Percentiles rank a stretch among this genome's conserved stretches.
Evolutionary conservation across 2,113 vertebrate genomes (phyloP).

Genomic region (Rutilus rutilus): DNA sequence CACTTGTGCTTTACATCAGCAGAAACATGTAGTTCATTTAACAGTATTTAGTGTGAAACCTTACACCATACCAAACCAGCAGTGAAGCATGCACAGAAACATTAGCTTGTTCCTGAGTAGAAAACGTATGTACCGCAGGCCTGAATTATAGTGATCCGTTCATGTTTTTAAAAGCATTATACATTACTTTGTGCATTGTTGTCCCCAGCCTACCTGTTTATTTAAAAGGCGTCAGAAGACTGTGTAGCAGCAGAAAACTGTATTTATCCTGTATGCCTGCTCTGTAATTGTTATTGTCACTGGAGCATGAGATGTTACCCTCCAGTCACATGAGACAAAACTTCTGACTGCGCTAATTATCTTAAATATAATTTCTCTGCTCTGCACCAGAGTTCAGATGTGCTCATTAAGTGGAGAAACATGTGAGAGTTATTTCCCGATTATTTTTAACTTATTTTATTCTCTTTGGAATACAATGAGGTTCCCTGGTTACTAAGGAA

Average conservation of each 20-base stretch:
- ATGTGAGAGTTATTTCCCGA: slow-evolving; percentile 9
- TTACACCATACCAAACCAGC: not conserved
- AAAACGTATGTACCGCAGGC: not conserved
- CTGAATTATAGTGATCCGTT: not conserved
- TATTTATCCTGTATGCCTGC: not conserved
- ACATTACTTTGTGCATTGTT: not conserved
- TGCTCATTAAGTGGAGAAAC: not conserved
- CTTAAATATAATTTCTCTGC: not conserved
- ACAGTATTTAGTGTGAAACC: not conserved
- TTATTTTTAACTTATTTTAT: slow-evolving; percentile 8
- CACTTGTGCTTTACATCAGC: not conserved
- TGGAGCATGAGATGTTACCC: not conserved
- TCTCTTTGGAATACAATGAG: not conserved
- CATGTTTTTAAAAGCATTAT: not conserved
- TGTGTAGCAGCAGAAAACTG: not conserved
- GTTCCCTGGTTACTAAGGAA: slow-evolving; percentile 5
- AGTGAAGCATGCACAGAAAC: not conserved
- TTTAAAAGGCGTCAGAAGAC: slow-evolving; percentile 22
- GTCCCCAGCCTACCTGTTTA: not conserved
- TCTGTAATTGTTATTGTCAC: slow-evolving; percentile 31
- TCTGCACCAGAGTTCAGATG: not conserved
- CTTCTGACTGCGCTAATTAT: not conserved
- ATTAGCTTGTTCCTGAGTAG: not conserved
- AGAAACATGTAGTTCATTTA: slow-evolving; percentile 15
- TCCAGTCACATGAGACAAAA: not conserved